Percentiles rank a stretch among this genome's conserved stretches.
Conservation (phyloP, 2,113 vertebrate genomes). For the Cavia aperea region DNA sequence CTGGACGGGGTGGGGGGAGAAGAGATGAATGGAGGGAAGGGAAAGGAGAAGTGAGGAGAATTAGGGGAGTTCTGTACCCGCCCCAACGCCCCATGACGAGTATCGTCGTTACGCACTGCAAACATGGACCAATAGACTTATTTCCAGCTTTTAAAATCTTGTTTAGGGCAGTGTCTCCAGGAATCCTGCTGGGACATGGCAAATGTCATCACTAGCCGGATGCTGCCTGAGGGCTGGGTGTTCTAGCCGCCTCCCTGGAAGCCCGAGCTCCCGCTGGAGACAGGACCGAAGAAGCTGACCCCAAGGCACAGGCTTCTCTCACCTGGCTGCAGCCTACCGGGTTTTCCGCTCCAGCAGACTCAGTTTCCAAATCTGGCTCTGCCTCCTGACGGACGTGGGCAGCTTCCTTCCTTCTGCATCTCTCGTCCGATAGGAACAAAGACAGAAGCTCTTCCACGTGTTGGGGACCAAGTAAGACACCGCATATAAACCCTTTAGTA, state of each 20-base stretch:
- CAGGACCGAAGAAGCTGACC: not conserved
- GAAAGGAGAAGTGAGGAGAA: not conserved
- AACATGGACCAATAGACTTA: not conserved
- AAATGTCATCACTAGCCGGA: not conserved
- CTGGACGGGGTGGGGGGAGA: no score
- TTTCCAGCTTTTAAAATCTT: not conserved
- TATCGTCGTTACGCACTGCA: not conserved
- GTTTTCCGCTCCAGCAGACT: not conserved
- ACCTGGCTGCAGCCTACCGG: rapidly evolving
- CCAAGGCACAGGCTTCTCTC: rapidly evolving
- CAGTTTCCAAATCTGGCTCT: not conserved
- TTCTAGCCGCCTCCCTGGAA: not conserved
- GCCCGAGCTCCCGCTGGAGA: not conserved
- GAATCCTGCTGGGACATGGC: not conserved
- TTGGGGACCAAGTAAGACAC: not conserved
- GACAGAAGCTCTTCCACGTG: not conserved
- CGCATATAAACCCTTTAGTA: not conserved
- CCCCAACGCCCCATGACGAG: not conserved
- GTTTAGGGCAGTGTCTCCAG: not conserved
- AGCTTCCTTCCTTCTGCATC: not conserved
- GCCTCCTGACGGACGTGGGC: no score
- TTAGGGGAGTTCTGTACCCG: not conserved
- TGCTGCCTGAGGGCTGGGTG: not conserved
- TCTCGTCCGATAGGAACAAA: not conserved
- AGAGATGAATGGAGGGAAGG: no score